Evolutionary conservation across 2,113 vertebrate species (phyloP).

Genomic region (Microcebus tavaratra): DNA sequence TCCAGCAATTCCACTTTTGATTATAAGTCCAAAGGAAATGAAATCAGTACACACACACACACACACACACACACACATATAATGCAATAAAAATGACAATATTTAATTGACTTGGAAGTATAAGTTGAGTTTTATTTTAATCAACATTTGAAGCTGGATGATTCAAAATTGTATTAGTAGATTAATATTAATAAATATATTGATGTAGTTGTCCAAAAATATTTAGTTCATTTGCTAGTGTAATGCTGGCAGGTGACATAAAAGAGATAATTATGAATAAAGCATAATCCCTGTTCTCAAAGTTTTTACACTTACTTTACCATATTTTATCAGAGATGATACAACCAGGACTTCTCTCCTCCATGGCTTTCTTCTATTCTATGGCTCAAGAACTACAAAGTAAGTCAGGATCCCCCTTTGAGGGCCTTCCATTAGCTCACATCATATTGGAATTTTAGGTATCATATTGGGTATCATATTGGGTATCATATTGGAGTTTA

Average conservation of each 20-base stretch:
- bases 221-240: background rate
- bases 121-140: slow-evolving; percentile 1
- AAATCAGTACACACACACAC: background rate
- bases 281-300: background rate
- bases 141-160: background rate
- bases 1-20: background rate
- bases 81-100: background rate
- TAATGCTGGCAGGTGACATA: background rate
- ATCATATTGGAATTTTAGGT: background rate
- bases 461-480: background rate
- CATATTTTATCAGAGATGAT: background rate
- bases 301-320: background rate
- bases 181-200: background rate
- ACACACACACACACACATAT: background rate
- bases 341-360: background rate
- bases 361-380: background rate
- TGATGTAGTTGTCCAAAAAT: background rate
- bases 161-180: background rate
- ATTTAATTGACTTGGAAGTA: background rate
- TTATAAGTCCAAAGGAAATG: background rate
- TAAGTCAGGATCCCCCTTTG: background rate
- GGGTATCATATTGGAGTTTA: background rate
- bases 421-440: background rate
- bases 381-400: background rate
- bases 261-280: background rate